Evolutionary conservation across 2,888 invertebrate genomes (phyloP).

Genomic region (Cylloceria caligata): DNA sequence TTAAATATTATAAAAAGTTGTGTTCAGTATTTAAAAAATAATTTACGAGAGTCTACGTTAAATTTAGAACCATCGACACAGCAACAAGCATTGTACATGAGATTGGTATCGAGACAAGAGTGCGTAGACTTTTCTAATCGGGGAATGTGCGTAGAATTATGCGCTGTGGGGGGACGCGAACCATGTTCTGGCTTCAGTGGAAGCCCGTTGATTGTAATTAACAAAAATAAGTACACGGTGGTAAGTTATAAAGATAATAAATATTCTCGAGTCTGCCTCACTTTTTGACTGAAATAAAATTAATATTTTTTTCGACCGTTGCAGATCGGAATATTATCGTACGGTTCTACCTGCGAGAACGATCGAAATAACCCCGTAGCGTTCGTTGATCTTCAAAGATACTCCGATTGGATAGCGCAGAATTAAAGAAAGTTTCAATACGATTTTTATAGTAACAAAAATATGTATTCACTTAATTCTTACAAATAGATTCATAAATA

Average conservation of each 20-base stretch:
- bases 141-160: slow-evolving; percentile 89
- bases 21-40: no score
- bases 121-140: slow-evolving; percentile 88
- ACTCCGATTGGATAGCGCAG: slow-evolving; percentile 91
- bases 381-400: slow-evolving; percentile 91
- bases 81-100: slow-evolving; percentile 89
- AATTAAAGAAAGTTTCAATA: slow-evolving; percentile 83
- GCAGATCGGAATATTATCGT: slow-evolving; percentile 92
- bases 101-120: slow-evolving; percentile 88
- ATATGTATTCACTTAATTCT: slow-evolving; percentile 52
- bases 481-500: slow-evolving; percentile 53
- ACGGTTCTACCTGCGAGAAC: slow-evolving; percentile 92
- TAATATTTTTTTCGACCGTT: slow-evolving; percentile 63
- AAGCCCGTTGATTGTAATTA: slow-evolving; percentile 89
- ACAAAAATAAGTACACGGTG: slow-evolving; percentile 88
- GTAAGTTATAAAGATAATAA: slow-evolving; percentile 82
- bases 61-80: slow-evolving; percentile 77
- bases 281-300: background rate
- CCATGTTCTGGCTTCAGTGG: slow-evolving; percentile 93
- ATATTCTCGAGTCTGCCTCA: background rate
- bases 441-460: slow-evolving; percentile 58
- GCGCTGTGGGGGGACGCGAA: slow-evolving; percentile 90
- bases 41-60: slow-evolving; percentile 69
- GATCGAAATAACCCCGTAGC: slow-evolving; percentile 91
- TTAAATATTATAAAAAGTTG: background rate